Percentiles rank a stretch among this genome's conserved stretches.
phyloP scores from a whole-genome alignment of 2,113 vertebrate species.

The Athene noctua region DNA sequence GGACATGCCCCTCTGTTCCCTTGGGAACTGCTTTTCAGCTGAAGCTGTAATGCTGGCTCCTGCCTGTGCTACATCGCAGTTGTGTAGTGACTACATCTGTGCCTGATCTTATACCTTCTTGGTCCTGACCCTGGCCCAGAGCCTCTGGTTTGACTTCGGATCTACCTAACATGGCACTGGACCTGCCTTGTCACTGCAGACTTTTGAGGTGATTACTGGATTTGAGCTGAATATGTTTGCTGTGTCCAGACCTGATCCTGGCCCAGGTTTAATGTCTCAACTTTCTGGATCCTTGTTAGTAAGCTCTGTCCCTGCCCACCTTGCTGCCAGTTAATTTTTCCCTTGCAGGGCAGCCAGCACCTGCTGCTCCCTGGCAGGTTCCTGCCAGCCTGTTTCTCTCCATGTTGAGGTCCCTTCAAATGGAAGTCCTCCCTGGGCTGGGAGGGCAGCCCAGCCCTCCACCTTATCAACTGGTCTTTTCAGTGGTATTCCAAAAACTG shows the following conservation, averaged over 20 bases:
- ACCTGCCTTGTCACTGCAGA: neutral
- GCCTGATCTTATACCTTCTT: neutral
- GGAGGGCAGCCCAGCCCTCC: neutral
- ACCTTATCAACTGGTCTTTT: neutral
- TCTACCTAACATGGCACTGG: neutral
- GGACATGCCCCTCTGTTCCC: neutral
- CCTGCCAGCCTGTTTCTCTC: neutral
- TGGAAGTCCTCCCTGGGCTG: no score
- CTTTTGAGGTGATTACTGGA: neutral
- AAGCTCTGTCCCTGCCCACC: neutral
- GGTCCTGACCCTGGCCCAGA: neutral
- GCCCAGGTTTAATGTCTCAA: neutral
- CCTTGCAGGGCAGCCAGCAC: neutral
- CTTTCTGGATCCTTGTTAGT: neutral
- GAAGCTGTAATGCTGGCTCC: neutral
- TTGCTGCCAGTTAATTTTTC: neutral
- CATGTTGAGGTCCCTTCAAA: neutral
- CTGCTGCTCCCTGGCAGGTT: neutral
- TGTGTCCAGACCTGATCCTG: neutral
- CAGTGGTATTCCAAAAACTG: neutral
- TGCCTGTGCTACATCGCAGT: neutral
- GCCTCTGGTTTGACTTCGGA: neutral
- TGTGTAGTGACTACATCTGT: neutral
- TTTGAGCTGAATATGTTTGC: neutral
- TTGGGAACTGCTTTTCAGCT: neutral